These are phyloP conservation scores for Lasioglossum morio DNA, from an alignment of 2,888 invertebrate species.

Conservation along the genomic window DNA sequence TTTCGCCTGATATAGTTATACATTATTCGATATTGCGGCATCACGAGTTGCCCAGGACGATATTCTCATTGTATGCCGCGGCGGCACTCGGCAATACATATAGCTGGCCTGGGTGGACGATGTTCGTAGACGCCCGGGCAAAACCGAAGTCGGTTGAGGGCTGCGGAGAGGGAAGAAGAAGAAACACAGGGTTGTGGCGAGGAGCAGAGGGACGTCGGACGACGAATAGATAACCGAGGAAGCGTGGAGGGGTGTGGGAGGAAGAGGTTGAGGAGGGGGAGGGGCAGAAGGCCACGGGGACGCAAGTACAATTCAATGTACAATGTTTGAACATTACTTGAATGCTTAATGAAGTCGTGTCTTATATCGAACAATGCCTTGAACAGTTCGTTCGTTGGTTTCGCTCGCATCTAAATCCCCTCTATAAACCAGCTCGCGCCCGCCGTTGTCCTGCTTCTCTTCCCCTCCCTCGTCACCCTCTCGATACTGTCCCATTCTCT, in stretches of 20 bases:
- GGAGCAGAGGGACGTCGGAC: background rate
- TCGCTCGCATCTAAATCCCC: conserved; percentile 78
- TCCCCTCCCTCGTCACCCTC: conserved; percentile 48
- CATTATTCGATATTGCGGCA: conserved; percentile 81
- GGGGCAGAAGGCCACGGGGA: conserved; percentile 60
- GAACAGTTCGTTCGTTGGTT: conserved; percentile 70
- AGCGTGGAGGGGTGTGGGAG: conserved; percentile 37
- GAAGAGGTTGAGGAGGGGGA: conserved; percentile 32
- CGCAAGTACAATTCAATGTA: conserved; percentile 80
- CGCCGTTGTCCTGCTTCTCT: conserved; percentile 57
- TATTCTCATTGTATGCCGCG: conserved; percentile 79
- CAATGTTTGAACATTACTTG: conserved; percentile 81
- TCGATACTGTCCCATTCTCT: conserved; percentile 57
- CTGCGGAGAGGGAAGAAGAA: background rate
- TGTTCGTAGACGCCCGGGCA: conserved; percentile 60
- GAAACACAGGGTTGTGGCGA: conserved; percentile 13
- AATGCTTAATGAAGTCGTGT: conserved; percentile 83
- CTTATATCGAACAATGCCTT: conserved; percentile 81
- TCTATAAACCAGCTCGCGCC: conserved; percentile 71
- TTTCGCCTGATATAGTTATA: conserved; percentile 77
- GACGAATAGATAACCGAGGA: background rate
- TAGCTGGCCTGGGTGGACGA: conserved; percentile 49
- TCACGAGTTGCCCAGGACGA: conserved; percentile 79
- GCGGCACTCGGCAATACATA: conserved; percentile 58
- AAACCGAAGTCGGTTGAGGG: conserved; percentile 44